phyloP scores from a whole-genome alignment of 2,113 vertebrate species.

The Piaya cayana region DNA sequence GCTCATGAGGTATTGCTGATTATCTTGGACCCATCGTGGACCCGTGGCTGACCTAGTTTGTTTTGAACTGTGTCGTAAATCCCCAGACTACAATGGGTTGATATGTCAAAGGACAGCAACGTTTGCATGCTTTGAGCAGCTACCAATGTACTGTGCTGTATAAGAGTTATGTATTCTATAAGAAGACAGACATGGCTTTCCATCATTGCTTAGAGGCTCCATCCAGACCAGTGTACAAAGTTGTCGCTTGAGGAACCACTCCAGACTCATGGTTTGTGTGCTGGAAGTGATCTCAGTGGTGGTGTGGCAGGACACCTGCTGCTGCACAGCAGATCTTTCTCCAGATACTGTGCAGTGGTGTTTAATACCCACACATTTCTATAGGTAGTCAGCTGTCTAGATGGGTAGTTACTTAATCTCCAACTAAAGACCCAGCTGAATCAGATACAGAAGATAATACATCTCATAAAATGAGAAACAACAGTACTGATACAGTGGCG shows the following conservation, averaged over 20 bases:
- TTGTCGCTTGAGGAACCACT: not conserved
- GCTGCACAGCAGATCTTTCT: not conserved
- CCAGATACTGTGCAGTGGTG: not conserved
- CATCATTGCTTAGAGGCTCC: not conserved
- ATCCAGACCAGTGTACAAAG: not conserved
- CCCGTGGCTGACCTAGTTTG: not conserved
- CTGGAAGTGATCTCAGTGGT: not conserved
- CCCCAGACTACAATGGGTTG: not conserved
- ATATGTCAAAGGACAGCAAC: not conserved
- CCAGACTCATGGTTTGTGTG: not conserved
- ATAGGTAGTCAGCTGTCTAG: not conserved
- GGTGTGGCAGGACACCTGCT: not conserved
- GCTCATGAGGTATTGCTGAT: not conserved
- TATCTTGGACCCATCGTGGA: not conserved
- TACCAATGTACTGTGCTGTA: not conserved
- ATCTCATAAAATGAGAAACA: not conserved
- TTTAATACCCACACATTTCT: not conserved
- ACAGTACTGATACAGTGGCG: not conserved
- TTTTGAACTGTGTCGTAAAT: not conserved
- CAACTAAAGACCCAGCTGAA: not conserved
- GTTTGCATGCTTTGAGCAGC: not conserved
- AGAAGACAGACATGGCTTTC: not conserved
- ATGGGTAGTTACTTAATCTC: not conserved
- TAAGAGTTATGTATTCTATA: not conserved
- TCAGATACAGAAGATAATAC: not conserved